Evolutionary conservation across 1,140 invertebrate species (phyloP).

Genomic region (Trypoxylus dichotomus): DNA sequence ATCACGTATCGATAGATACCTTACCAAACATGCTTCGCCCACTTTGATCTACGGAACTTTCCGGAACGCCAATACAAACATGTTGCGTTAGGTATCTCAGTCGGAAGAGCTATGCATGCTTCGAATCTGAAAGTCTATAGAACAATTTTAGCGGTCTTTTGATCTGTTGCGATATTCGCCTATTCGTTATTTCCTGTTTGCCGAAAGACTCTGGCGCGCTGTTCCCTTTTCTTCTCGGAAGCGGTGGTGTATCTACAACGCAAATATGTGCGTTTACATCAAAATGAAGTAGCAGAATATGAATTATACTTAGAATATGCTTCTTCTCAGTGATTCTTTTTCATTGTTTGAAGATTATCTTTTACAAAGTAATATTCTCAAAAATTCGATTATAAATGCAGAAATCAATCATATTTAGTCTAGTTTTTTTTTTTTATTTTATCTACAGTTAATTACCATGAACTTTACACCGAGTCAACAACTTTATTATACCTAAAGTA

Average conservation of each 20-base stretch:
- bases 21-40: background rate
- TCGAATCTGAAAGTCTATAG: background rate
- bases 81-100: slow-evolving; percentile 15
- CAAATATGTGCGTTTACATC: background rate
- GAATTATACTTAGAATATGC: too few relatives aligned
- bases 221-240: background rate
- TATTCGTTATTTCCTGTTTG: slow-evolving; percentile 8
- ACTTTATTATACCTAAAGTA: too few relatives aligned
- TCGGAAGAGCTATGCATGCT: background rate
- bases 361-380: too few relatives aligned
- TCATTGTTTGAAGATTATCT: too few relatives aligned
- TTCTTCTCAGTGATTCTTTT: too few relatives aligned
- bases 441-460: too few relatives aligned
- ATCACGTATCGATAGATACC: background rate
- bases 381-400: too few relatives aligned
- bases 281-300: background rate
- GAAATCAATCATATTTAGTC: too few relatives aligned
- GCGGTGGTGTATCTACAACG: background rate
- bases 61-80: background rate
- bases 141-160: slow-evolving; percentile 20
- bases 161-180: background rate
- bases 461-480: too few relatives aligned
- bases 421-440: too few relatives aligned
- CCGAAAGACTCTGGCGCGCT: background rate
- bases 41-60: slow-evolving; percentile 20